Conservation (phyloP, 2,888 invertebrate genomes). For the Homarus gammarus region DNA sequence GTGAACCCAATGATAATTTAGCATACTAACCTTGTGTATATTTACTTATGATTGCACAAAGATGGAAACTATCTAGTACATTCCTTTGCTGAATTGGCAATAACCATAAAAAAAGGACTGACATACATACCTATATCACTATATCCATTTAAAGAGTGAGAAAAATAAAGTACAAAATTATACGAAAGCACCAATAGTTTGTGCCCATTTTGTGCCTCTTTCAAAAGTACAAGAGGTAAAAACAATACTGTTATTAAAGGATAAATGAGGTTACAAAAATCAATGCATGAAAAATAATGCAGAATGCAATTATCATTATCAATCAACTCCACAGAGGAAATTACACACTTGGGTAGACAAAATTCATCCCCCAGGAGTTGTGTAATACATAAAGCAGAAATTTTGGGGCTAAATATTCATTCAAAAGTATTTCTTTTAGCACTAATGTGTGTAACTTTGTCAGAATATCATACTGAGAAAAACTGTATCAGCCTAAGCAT, state of each 20-base stretch:
- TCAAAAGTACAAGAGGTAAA: conserved; percentile 39
- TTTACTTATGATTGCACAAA: no score
- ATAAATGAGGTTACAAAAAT: conserved; percentile 18
- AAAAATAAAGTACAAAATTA: conserved; percentile 24
- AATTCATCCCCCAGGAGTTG: conserved; percentile 19
- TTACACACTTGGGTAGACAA: conserved; percentile 35
- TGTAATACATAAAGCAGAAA: not conserved
- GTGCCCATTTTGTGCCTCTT: conserved; percentile 66
- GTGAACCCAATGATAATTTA: no score
- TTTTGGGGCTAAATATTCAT: conserved; percentile 22
- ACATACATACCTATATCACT: conserved; percentile 30
- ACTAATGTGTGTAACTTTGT: conserved; percentile 17
- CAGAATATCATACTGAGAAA: conserved; percentile 26
- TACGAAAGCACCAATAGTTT: conserved; percentile 61
- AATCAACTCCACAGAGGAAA: conserved; percentile 39
- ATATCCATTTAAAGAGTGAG: conserved; percentile 24
- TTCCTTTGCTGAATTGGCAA: not conserved
- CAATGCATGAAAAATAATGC: conserved; percentile 23
- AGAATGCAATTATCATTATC: conserved; percentile 37
- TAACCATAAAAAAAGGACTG: not conserved
- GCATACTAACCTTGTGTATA: no score
- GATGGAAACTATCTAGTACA: not conserved
- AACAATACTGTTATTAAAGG: conserved; percentile 48
- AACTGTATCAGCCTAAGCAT: conserved; percentile 39
- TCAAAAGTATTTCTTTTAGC: not conserved